Conservation (phyloP, 2,888 invertebrate species). For the Leptopilina drosophilae region DNA sequence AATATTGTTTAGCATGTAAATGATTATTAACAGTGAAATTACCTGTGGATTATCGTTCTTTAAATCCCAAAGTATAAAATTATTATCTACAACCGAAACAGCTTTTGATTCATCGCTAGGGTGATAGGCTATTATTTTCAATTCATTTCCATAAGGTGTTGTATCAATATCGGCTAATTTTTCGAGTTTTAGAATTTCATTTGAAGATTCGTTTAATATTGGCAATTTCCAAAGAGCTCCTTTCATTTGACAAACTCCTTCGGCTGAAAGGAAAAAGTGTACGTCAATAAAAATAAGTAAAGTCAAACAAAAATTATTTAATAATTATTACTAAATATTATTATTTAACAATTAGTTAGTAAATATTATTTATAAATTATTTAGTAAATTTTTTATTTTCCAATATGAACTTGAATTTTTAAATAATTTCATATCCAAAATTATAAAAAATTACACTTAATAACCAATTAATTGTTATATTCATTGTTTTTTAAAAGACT, state of each 20-base stretch:
- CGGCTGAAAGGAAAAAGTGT: constrained; percentile 59
- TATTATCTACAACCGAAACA: constrained; percentile 87
- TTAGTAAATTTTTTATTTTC: too few species aligned
- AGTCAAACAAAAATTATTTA: neutral
- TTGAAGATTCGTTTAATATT: constrained; percentile 63
- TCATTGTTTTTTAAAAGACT: too few species aligned
- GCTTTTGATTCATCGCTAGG: constrained; percentile 86
- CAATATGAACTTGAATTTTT: too few species aligned
- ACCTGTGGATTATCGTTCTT: constrained; percentile 77
- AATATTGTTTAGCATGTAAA: too few species aligned
- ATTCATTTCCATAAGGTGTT: constrained; percentile 81
- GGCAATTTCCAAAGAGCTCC: constrained; percentile 74
- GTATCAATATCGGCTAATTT: constrained; percentile 73
- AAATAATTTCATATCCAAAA: too few species aligned
- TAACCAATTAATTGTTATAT: too few species aligned
- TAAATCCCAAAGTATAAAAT: constrained; percentile 88
- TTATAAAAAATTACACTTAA: too few species aligned
- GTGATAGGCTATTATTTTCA: constrained; percentile 92
- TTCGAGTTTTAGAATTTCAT: constrained; percentile 66
- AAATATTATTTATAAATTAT: too few species aligned
- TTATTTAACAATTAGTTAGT: neutral
- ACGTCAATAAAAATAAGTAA: neutral
- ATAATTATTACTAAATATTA: neutral
- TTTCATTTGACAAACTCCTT: constrained; percentile 73
- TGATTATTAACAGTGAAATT: neutral